A percentile compares a stretch with the other conserved stretches of the same genome.
Conservation (phyloP, 1,140 invertebrate genomes). For the Drosophila ironensis region DNA sequence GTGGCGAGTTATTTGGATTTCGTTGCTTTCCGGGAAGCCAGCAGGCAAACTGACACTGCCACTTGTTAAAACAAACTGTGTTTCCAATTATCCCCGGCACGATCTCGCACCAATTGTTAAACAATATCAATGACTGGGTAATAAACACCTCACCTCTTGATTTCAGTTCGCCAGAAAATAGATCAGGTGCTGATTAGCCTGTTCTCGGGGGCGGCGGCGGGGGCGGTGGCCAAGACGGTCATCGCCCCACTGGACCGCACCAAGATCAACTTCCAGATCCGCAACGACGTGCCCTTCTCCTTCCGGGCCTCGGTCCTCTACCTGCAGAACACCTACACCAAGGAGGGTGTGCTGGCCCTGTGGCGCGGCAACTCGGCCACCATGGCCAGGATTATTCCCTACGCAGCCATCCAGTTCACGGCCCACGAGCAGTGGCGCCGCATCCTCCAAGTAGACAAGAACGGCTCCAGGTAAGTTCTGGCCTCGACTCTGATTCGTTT, state of each 20-base stretch:
- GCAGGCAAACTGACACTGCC: too few relatives aligned
- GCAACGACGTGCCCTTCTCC: slow-evolving; percentile 89
- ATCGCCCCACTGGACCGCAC: slow-evolving; percentile 98
- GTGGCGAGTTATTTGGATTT: neutral
- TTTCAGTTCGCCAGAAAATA: slow-evolving; percentile 52
- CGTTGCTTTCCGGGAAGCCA: too few relatives aligned
- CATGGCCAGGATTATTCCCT: slow-evolving; percentile 97
- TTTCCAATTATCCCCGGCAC: too few relatives aligned
- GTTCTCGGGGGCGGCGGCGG: slow-evolving; percentile 92
- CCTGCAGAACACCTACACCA: slow-evolving; percentile 86
- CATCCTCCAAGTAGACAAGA: slow-evolving; percentile 87
- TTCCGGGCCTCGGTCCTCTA: slow-evolving; percentile 90
- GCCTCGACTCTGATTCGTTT: too few relatives aligned
- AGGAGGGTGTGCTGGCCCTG: slow-evolving; percentile 91
- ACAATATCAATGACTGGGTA: neutral
- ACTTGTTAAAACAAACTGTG: too few relatives aligned
- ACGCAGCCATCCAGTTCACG: slow-evolving; percentile 98
- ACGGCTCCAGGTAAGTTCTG: slow-evolving; percentile 85
- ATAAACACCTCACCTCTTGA: neutral
- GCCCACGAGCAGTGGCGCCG: slow-evolving; percentile 98
- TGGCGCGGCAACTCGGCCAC: slow-evolving; percentile 99
- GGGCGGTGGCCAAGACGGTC: slow-evolving; percentile 96
- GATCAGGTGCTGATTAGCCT: slow-evolving; percentile 87
- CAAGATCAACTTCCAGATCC: slow-evolving; percentile 98
- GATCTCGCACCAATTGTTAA: too few relatives aligned